Percentiles rank a stretch among this genome's conserved stretches.
Conservation (phyloP, 2,797 vertebrate genomes). For the Lithobates sylvaticus region DNA sequence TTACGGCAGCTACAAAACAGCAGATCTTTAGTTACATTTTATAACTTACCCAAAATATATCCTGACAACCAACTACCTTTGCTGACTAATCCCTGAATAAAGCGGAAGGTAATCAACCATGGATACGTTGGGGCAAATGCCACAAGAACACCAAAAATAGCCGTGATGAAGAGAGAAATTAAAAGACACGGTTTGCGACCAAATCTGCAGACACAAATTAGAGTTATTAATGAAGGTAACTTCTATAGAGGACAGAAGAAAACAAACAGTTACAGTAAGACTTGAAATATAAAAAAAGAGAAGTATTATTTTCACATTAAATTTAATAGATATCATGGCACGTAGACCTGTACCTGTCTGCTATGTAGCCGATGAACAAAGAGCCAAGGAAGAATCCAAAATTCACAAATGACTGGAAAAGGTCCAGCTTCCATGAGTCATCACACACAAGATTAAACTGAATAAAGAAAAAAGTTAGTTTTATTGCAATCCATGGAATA, state of each 20-base stretch:
- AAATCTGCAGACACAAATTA: slow-evolving; percentile 66
- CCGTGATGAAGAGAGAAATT: slow-evolving; percentile 65
- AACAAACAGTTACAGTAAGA: neutral
- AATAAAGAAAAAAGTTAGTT: neutral
- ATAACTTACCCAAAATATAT: slow-evolving; percentile 70
- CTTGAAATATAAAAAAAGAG: neutral
- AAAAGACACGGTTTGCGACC: slow-evolving; percentile 71
- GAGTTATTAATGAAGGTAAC: neutral
- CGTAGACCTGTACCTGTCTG: slow-evolving; percentile 69
- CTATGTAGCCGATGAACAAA: slow-evolving; percentile 66
- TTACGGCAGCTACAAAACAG: neutral
- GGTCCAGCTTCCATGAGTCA: slow-evolving; percentile 74
- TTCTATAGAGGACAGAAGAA: neutral
- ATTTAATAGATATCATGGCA: neutral
- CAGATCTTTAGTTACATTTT: neutral
- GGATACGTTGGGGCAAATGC: slow-evolving; percentile 66
- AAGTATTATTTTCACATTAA: neutral
- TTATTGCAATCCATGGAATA: neutral
- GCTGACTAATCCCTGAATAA: slow-evolving; percentile 76
- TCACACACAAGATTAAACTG: slow-evolving; percentile 74
- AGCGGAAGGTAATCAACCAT: slow-evolving; percentile 64
- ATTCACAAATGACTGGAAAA: slow-evolving; percentile 72
- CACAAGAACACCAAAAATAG: slow-evolving; percentile 65
- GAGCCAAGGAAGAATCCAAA: slow-evolving; percentile 71
- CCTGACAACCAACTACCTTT: slow-evolving; percentile 73